Conservation (phyloP, 2,113 vertebrate genomes). For the Corythornis cristatus region DNA sequence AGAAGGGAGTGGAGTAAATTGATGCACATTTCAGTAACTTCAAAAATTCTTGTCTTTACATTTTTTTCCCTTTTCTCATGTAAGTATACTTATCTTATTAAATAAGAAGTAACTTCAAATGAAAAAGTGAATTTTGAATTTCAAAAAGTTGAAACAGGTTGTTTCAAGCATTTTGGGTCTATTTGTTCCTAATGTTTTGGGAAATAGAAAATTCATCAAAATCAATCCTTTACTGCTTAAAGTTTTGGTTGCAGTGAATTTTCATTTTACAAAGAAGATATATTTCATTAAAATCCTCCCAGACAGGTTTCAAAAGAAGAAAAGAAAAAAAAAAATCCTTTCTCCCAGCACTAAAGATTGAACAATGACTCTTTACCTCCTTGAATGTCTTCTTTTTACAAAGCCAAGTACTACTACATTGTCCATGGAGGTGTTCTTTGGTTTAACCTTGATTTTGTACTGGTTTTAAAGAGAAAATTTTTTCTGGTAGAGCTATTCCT, state of each 20-base stretch:
- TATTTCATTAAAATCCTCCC: background rate
- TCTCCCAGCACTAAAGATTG: background rate
- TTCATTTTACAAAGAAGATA: background rate
- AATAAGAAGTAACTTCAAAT: background rate
- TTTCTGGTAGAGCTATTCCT: background rate
- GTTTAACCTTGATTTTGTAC: slow-evolving; percentile 4
- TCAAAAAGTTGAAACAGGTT: background rate
- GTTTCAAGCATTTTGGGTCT: background rate
- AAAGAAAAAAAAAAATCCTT: background rate
- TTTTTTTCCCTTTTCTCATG: background rate
- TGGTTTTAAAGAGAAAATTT: background rate
- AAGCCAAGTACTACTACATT: background rate
- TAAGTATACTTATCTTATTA: background rate
- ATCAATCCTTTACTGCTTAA: background rate
- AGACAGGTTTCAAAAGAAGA: background rate
- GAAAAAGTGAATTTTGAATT: background rate
- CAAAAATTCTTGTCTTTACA: background rate
- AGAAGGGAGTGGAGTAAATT: background rate
- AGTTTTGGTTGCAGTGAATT: background rate
- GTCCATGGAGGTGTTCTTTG: background rate
- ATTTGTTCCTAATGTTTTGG: background rate
- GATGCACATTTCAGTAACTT: background rate
- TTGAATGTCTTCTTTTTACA: background rate
- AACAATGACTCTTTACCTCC: background rate
- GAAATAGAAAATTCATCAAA: background rate